Evolutionary conservation across 1,140 invertebrate species (phyloP), one percentile per base, ranked within the genome.

Genomic region (Diorhabda carinulata): DNA sequence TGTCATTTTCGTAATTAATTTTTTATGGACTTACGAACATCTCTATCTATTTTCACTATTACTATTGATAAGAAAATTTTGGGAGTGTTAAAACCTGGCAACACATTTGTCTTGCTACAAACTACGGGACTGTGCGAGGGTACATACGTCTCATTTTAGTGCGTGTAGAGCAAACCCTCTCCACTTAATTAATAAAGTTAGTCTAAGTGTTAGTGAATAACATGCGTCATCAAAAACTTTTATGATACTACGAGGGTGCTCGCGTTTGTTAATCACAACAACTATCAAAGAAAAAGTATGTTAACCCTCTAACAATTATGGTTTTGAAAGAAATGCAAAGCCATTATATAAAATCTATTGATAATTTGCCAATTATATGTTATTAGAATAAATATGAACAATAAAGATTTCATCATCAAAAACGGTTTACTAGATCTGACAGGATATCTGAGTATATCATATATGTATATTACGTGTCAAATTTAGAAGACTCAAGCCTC

Each of bases 81-180:
- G 25, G 25, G 25, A 25, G 25, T 25, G 25, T 8, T 40, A 8
- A 57, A 67, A 67, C 58, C 9, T 66, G 69, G 65, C 64, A 67
- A 70, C 69, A 70, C 47, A 52, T 67, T 25, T 25, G 70, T 65
- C 68, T 68, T 73, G 70, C 72, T 70, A 68, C 71, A 69, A 70
- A 65, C 61, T 72, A 74, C 69, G 70, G 73, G 73, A 70, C 25
- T 67, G 73, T 74, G 73, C 73, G 70, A 74, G 69, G 67, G 67
- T 69, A 69, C 69, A 74, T 72, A 70, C 71, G 72, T 61, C 67
- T 73, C 61, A 42, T 57, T 64, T 41, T 43, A 57, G 58, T 60
- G 69, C 64, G 64, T 69, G 56, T 69, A 69, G 52, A 73, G 64
- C 63, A 73, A 64, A 65, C 44, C 65, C 62, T 63, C 64, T 66